Percentiles rank a stretch among this genome's conserved stretches.
phyloP scores from a whole-genome alignment of 2,113 vertebrate genomes.

The Tapirus terrestris region DNA sequence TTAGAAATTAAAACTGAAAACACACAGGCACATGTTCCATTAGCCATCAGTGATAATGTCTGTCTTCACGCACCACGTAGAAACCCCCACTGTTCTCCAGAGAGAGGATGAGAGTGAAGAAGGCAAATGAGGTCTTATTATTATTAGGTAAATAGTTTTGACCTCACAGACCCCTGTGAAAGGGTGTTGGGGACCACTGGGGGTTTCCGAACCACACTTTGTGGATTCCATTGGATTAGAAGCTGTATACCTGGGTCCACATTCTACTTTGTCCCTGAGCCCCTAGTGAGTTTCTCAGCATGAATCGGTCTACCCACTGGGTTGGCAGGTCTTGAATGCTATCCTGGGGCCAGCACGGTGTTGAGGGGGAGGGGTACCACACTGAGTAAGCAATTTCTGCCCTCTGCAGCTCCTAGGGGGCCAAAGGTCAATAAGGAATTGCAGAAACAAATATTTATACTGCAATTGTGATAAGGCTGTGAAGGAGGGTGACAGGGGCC shows the following conservation, averaged over 20 bases:
- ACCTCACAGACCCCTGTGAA: not conserved
- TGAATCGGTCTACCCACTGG: accelerated
- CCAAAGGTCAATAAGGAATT: not conserved
- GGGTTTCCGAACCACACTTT: not conserved
- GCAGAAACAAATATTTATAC: not conserved
- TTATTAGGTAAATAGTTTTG: not conserved
- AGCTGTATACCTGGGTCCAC: accelerated
- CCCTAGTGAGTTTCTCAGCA: not conserved
- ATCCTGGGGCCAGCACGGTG: not conserved
- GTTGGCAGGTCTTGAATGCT: not conserved
- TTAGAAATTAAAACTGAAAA: not conserved
- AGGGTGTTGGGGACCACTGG: not conserved
- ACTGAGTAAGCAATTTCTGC: too few species aligned
- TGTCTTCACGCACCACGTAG: not conserved
- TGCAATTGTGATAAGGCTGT: not conserved
- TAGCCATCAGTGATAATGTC: too few species aligned
- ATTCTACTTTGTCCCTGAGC: not conserved
- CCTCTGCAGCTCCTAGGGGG: not conserved
- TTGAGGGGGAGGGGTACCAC: not conserved
- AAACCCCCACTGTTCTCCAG: accelerated
- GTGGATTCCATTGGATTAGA: accelerated
- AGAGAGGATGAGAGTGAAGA: not conserved
- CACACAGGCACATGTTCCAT: accelerated
- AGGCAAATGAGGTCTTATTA: not conserved
- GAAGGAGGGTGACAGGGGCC: not conserved